Percentiles rank a stretch among this genome's conserved stretches.
These are phyloP conservation scores for Rhagonycha lutea DNA, from an alignment of 2,888 invertebrate species.

Conservation along the genomic window DNA sequence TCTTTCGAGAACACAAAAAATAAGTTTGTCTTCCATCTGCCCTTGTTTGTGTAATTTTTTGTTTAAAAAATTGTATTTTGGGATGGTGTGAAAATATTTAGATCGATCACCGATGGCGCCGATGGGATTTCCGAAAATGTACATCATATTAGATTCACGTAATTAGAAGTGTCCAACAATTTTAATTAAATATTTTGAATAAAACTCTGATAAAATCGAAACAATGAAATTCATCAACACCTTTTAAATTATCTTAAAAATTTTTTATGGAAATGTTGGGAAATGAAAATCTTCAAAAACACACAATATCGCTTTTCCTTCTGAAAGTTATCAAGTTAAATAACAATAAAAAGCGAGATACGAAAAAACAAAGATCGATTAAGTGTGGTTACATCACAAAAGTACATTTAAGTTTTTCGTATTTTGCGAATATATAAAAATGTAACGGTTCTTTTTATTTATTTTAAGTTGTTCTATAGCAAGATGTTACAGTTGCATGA, in stretches of 20 bases:
- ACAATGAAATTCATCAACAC: neutral
- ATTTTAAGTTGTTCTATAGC: neutral
- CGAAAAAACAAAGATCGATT: neutral
- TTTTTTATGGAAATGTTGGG: neutral
- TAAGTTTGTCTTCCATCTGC: no score
- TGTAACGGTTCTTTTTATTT: neutral
- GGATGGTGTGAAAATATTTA: no score
- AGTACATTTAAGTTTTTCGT: neutral
- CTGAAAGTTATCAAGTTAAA: neutral
- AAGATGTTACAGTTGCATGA: neutral
- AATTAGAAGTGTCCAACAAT: neutral
- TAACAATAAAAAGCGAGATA: neutral
- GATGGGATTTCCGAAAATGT: neutral
- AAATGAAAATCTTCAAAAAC: neutral
- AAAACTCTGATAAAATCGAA: no score
- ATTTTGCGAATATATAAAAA: neutral
- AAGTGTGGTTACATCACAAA: neutral
- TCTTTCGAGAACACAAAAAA: no score
- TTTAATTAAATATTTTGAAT: neutral
- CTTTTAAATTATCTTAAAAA: neutral
- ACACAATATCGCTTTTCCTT: neutral
- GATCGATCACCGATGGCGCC: no score
- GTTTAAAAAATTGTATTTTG: no score
- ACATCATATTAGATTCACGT: neutral
- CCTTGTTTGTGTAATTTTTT: no score